Percentiles rank a stretch among this genome's conserved stretches.
Conservation (phyloP, 1,140 invertebrate genomes). For the Bombus picipes region DNA sequence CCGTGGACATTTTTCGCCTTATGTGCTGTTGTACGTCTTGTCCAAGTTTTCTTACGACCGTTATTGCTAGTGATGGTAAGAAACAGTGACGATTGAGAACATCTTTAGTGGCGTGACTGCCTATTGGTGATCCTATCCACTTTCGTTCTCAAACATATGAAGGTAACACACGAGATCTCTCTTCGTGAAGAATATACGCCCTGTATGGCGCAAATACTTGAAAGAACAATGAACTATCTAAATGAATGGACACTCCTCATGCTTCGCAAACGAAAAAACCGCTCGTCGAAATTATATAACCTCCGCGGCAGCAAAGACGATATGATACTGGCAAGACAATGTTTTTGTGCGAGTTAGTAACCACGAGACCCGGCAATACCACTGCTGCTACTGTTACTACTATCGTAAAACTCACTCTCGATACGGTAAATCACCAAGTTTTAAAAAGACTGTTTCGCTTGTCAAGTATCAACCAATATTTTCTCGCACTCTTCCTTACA, state of each 20-base stretch:
- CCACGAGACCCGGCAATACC: conserved; percentile 36
- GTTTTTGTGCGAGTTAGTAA: conserved; percentile 67
- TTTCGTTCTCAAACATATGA: conserved; percentile 31
- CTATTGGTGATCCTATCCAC: conserved; percentile 34
- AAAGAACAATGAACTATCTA: background rate
- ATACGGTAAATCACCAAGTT: conserved; percentile 23
- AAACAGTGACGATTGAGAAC: conserved; percentile 28
- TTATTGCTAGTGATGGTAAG: conserved; percentile 51
- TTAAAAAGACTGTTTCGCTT: conserved; percentile 12
- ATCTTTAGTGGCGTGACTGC: conserved; percentile 48
- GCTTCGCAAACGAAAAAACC: conserved; percentile 44
- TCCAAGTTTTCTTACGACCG: conserved; percentile 10
- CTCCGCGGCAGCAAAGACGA: conserved; percentile 47
- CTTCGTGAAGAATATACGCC: conserved; percentile 18
- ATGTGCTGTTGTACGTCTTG: conserved; percentile 30
- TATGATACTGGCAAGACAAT: conserved; percentile 46
- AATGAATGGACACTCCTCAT: conserved; percentile 31
- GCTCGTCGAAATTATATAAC: conserved; percentile 71
- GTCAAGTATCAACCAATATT: conserved; percentile 18
- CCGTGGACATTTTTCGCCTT: conserved; percentile 64
- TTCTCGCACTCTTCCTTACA: conserved; percentile 1
- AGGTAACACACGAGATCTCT: conserved; percentile 35
- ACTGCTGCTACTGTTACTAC: conserved; percentile 39
- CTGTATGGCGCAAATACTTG: conserved; percentile 24
- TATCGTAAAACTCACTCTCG: conserved; percentile 23